Evolutionary conservation across 2,797 vertebrate genomes (phyloP), one percentile per base, ranked within the genome.

Genomic region (Galago senegalensis): DNA sequence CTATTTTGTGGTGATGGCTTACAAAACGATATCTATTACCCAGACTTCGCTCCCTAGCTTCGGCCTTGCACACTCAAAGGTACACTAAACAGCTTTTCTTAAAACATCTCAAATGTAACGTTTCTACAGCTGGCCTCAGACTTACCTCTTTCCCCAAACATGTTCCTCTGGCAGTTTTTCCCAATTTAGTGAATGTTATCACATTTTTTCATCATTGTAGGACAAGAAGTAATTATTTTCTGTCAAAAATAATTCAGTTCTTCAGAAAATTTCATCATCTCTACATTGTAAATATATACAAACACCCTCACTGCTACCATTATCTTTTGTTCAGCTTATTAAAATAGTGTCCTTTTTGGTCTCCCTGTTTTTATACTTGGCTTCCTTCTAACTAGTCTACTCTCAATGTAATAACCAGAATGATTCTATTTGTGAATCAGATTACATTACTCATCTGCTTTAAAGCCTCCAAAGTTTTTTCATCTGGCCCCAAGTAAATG

Each of bases 401-500:
- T 82, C 53, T 93, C 70, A 93, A 20, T 14, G 73, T 18, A 92
- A 46, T 77, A 91, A 72, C 7, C 56, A 89, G 77, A 96, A 87
- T 16, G 9, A 82, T 80, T 23, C 53, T 53, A 73, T 60, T 75
- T 83, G 67, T 91, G 73, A 88, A 72, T 75, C 43, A 86, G 76
- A 81, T 84, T 69, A 13, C 21, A 88, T 49, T 13, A 65, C 7
- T 46, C 12, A 65, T 75, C 34, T 96, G 40, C 77, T 67, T 87
- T 31, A 73, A 75, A 82, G 21, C 14, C 58, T 73, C 20, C 58
- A 91, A 18, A 73, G 60, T 23, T 90, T 86, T 94, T 94, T 40
- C 14, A 21, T 82, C 56, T 87, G 27, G 14, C 87, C 93, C 17
- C 58, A 63, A 97, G 16, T 87, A 91, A 96, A 95, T 65, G 14